Percentiles rank a stretch among this genome's conserved stretches.
These are phyloP conservation scores for Morone saxatilis DNA, from an alignment of 2,113 vertebrate species.

Conservation along the genomic window DNA sequence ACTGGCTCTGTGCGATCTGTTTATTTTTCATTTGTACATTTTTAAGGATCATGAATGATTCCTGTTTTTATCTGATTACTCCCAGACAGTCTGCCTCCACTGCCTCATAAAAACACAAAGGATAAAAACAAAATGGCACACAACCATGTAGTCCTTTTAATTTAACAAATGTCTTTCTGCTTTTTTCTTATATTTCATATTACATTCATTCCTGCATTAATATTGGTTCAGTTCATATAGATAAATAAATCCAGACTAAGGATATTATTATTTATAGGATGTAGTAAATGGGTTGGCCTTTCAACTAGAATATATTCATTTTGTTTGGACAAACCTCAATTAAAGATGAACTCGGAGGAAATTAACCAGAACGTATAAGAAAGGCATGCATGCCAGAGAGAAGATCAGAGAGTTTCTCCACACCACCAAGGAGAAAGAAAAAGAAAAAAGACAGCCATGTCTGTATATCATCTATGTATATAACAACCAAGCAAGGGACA, in stretches of 20 bases:
- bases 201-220: constrained; percentile 57
- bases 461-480: constrained; percentile 69
- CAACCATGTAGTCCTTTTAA: constrained; percentile 62
- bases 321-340: constrained; percentile 59
- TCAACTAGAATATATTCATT: constrained; percentile 48
- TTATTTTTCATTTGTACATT: constrained; percentile 85
- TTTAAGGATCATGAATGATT: constrained; percentile 83
- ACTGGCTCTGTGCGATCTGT: constrained; percentile 73
- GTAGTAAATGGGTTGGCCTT: constrained; percentile 41
- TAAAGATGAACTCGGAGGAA: constrained; percentile 62
- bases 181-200: constrained; percentile 52
- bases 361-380: constrained; percentile 55
- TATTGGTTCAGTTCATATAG: constrained; percentile 23
- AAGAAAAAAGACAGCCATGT: constrained; percentile 49
- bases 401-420: constrained; percentile 72
- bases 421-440: constrained; percentile 64
- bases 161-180: constrained; percentile 74
- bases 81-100: constrained; percentile 84
- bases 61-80: constrained; percentile 84
- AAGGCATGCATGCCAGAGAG: constrained; percentile 45
- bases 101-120: constrained; percentile 78
- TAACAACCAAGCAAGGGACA: constrained; percentile 68
- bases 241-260: constrained; percentile 33
- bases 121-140: constrained; percentile 66
- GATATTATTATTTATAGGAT: constrained; percentile 57